Evolutionary conservation across 1,140 invertebrate species (phyloP).

Genomic region (Danaus plexippus): DNA sequence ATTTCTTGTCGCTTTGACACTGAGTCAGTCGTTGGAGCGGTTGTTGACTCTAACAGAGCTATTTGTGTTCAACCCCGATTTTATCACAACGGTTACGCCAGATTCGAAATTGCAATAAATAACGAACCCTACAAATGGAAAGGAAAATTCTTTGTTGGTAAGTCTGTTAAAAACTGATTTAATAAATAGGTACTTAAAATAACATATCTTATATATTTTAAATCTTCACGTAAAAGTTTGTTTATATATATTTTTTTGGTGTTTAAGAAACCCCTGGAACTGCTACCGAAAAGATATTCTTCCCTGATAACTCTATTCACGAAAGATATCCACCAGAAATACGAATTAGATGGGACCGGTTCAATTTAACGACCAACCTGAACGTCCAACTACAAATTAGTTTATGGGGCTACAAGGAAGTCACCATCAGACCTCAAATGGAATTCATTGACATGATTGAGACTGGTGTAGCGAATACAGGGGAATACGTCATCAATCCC

Average conservation of each 20-base stretch:
- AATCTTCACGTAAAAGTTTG: not conserved
- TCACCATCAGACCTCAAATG: slow-evolving; percentile 81
- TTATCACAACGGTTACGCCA: slow-evolving; percentile 92
- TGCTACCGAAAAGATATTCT: slow-evolving; percentile 87
- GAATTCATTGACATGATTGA: slow-evolving; percentile 76
- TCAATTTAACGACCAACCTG: slow-evolving; percentile 87
- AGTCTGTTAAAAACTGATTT: slow-evolving; percentile 32
- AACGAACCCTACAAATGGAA: slow-evolving; percentile 91
- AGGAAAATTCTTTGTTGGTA: slow-evolving; percentile 92
- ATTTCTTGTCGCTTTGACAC: slow-evolving; percentile 88
- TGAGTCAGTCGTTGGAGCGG: slow-evolving; percentile 80
- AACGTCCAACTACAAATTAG: slow-evolving; percentile 84
- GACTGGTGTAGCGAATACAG: slow-evolving; percentile 75
- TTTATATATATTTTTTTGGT: slow-evolving; percentile 1
- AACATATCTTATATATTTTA: not conserved
- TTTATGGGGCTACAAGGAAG: slow-evolving; percentile 89
- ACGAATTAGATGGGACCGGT: slow-evolving; percentile 84
- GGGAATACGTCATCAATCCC: slow-evolving; percentile 78
- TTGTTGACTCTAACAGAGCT: slow-evolving; percentile 85
- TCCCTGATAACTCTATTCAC: slow-evolving; percentile 81
- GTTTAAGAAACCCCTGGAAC: slow-evolving; percentile 86
- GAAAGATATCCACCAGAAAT: slow-evolving; percentile 80
- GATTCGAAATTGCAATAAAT: slow-evolving; percentile 89
- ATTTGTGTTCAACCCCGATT: slow-evolving; percentile 91
- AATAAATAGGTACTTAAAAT: not conserved